phyloP scores from a whole-genome alignment of 2,888 invertebrate species.

The Gymnosoma rotundatum region DNA sequence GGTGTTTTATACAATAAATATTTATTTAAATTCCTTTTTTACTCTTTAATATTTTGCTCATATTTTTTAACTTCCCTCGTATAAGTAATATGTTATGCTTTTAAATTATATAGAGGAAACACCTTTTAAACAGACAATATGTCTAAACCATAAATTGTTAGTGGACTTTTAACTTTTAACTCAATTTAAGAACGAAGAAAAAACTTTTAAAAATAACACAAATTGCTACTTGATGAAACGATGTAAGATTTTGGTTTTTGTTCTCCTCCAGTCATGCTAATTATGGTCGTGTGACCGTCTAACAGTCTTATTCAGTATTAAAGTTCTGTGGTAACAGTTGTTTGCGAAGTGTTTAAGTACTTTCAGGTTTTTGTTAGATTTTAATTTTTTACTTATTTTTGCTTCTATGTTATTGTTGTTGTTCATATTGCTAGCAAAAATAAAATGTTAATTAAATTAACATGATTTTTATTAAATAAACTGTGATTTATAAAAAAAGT shows the following conservation, averaged over 20 bases:
- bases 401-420: not conserved
- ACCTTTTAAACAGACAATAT: conserved; percentile 41
- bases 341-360: not conserved
- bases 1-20: no score
- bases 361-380: conserved; percentile 5
- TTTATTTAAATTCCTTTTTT: no score
- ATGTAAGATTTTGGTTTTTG: conserved; percentile 45
- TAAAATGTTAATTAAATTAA: conserved; percentile 62
- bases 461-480: conserved; percentile 47
- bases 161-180: conserved; percentile 14
- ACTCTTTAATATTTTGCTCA: no score
- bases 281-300: conserved; percentile 59
- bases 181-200: conserved; percentile 10
- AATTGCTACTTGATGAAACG: conserved; percentile 57
- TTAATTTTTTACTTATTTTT: not conserved
- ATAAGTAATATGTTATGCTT: not conserved
- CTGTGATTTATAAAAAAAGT: conserved; percentile 28
- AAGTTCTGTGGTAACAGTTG: not conserved
- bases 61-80: no score
- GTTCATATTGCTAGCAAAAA: conserved; percentile 21
- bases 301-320: conserved; percentile 28
- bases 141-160: conserved; percentile 11
- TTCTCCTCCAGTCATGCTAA: conserved; percentile 52
- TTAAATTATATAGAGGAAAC: not conserved
- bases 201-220: not conserved